Evolutionary conservation across 2,113 vertebrate genomes (phyloP), one percentile per base, ranked within the genome.

Genomic region (Sula dactylatra): DNA sequence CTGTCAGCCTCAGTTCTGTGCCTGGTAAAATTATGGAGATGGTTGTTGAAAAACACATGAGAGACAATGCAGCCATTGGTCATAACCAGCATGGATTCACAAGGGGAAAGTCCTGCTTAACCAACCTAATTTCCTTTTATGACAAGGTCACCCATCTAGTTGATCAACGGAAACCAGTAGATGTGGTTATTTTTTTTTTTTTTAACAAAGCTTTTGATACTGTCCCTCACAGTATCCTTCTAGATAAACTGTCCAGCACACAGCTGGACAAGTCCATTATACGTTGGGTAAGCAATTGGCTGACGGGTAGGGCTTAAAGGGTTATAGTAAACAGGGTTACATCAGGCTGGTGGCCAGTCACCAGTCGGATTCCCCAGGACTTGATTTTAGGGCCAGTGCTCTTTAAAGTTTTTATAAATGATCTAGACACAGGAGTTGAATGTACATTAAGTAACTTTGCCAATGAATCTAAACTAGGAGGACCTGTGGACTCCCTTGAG

Each of bases 111-210:
- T 40, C 49, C 19, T 40, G 18, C 19, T 52, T 71, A 52, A 27
- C 9, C 18, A 70, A 29, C 26, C 31, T 31, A 38, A 59, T 59
- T 59, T 36, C 26, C 18, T 52, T 71, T 29, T 50, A 36, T 36
- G 34, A 52, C 69, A 38, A 71, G 69, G 13, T 32, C 50, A 13
- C 16, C 40, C 38, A 73, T 31, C 10, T 54, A 42, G 52, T 21
- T 38, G n/a, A 38, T 26, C 69, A 38, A 38, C 18, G 26, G 26
- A 71, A 71, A 26, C 7, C n/a, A 38, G 18, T 38, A 71, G 18
- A 52, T 38, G 47, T 29, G 47, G 13, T 6, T 5, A 1, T 11
- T 4, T 5, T 2, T 16, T 4, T 21, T 50, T 38, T 11, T n/a
- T 71, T 71, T 36, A 59, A 13, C 21, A 59, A 59, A 36, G 34